These are phyloP conservation scores for Fragum whitleyi DNA, from an alignment of 2,888 invertebrate species.

Conservation along the genomic window DNA sequence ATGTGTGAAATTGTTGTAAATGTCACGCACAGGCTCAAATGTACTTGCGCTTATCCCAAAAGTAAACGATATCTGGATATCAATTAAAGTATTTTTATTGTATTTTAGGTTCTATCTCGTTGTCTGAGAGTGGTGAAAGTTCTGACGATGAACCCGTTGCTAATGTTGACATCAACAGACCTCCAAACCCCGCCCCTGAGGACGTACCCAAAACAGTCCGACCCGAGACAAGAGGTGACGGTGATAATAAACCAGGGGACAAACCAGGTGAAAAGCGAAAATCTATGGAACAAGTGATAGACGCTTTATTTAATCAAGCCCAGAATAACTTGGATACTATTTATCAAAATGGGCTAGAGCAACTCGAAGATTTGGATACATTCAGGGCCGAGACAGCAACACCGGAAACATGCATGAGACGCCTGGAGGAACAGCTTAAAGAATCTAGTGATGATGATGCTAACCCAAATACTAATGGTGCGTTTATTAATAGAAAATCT, in stretches of 20 bases:
- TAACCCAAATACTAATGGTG: conserved; percentile 18
- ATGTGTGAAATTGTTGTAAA: too few species aligned
- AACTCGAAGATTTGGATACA: conserved; percentile 53
- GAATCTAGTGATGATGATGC: conserved; percentile 12
- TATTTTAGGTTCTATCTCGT: conserved; percentile 62
- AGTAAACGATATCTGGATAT: too few species aligned
- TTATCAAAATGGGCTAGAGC: conserved; percentile 56
- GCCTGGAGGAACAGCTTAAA: conserved; percentile 42
- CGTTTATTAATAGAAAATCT: conserved; percentile 13
- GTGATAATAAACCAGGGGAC: background rate
- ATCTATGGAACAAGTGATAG: conserved; percentile 60
- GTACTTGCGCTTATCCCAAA: too few species aligned
- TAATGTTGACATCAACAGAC: conserved; percentile 27
- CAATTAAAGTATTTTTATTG: too few species aligned
- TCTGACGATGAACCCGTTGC: conserved; percentile 24
- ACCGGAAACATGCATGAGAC: conserved; percentile 55
- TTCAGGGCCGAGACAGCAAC: conserved; percentile 54
- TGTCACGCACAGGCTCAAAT: too few species aligned
- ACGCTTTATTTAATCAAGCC: conserved; percentile 56
- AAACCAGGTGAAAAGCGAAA: background rate
- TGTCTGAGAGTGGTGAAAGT: conserved; percentile 44
- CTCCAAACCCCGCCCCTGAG: conserved; percentile 52
- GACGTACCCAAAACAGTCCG: conserved; percentile 1
- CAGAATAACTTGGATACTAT: conserved; percentile 55
- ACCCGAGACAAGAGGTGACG: background rate